Percentiles rank a stretch among this genome's conserved stretches.
These are phyloP conservation scores for Porites divaricata DNA, from an alignment of 92 coral and sea anemone genomes.

Conservation along the genomic window DNA sequence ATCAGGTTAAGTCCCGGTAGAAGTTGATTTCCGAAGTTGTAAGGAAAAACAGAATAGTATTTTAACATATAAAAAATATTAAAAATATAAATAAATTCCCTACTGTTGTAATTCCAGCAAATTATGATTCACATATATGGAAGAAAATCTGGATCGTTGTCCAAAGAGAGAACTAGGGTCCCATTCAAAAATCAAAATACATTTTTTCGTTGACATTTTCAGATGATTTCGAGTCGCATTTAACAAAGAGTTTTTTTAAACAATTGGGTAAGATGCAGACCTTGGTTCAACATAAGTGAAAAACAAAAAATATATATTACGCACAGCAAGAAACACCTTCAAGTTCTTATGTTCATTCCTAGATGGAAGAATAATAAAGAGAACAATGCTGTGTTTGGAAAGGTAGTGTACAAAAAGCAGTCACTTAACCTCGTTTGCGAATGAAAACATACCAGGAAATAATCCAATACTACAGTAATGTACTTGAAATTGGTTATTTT, in stretches of 20 bases:
- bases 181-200: not conserved
- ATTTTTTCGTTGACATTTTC: not conserved
- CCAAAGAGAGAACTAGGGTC: not conserved
- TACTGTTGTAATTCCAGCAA: not conserved
- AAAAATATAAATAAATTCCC: too few relatives aligned
- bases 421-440: too few relatives aligned
- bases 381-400: too few relatives aligned
- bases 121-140: not conserved
- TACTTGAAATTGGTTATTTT: too few relatives aligned
- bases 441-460: too few relatives aligned
- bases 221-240: not conserved
- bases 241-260: constrained; percentile 5
- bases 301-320: too few relatives aligned
- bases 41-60: not conserved
- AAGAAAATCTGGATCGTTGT: not conserved
- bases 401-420: too few relatives aligned
- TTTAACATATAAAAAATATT: not conserved
- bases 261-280: not conserved
- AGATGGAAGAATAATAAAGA: too few relatives aligned
- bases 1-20: not conserved
- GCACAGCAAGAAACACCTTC: too few relatives aligned
- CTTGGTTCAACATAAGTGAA: too few relatives aligned
- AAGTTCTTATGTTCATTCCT: too few relatives aligned
- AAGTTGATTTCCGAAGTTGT: not conserved
- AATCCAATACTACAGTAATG: too few relatives aligned